A percentile compares a stretch with the other conserved stretches of the same genome.
Conservation (phyloP, 2,888 invertebrate species). For the Trissolcus brochymenae region DNA sequence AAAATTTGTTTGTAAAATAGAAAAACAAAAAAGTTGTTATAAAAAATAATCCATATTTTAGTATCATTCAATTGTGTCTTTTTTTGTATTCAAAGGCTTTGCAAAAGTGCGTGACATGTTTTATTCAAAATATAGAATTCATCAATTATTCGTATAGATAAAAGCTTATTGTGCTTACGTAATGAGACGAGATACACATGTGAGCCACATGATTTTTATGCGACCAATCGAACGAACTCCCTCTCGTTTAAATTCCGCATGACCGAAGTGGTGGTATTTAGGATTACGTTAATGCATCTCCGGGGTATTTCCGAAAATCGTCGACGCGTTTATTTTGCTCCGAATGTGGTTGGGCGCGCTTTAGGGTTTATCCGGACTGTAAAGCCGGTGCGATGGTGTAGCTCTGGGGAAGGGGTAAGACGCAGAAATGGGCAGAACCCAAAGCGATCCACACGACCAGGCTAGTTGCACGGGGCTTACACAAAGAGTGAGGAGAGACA, state of each 20-base stretch:
- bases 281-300: slow-evolving; percentile 68
- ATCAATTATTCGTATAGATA: slow-evolving; percentile 11
- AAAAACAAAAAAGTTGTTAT: no score
- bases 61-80: neutral
- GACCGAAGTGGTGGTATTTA: slow-evolving; percentile 65
- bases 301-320: slow-evolving; percentile 65
- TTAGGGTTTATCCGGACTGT: slow-evolving; percentile 57
- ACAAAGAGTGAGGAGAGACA: slow-evolving; percentile 53
- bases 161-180: slow-evolving; percentile 57
- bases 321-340: slow-evolving; percentile 64
- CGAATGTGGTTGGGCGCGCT: slow-evolving; percentile 56
- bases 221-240: slow-evolving; percentile 57
- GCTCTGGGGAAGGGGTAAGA: slow-evolving; percentile 59
- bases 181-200: slow-evolving; percentile 45
- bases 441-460: slow-evolving; percentile 53
- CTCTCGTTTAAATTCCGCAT: slow-evolving; percentile 67
- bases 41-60: no score
- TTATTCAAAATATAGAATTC: neutral
- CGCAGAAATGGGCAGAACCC: slow-evolving; percentile 30
- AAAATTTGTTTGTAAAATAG: no score
- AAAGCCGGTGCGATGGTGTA: slow-evolving; percentile 58
- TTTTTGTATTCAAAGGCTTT: neutral
- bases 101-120: neutral
- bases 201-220: slow-evolving; percentile 44
- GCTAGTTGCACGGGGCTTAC: slow-evolving; percentile 56